Evolutionary conservation across 1,140 invertebrate species (phyloP).

Genomic region (Apis laboriosa): DNA sequence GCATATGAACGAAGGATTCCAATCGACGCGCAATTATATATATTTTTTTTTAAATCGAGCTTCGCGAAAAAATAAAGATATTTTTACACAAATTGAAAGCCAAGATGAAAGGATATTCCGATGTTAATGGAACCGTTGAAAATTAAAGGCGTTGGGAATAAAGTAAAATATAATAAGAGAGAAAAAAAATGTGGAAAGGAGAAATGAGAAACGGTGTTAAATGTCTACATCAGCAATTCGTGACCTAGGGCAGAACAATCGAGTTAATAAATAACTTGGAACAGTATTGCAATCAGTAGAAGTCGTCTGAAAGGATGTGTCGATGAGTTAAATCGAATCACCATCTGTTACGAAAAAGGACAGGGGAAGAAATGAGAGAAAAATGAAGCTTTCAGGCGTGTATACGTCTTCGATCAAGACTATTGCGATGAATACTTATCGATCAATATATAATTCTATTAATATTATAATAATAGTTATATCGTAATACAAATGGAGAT

Average conservation of each 20-base stretch:
- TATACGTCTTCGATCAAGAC: background rate
- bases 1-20: background rate
- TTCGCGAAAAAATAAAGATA: no score
- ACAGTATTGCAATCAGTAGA: background rate
- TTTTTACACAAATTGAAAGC: background rate
- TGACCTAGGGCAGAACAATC: background rate
- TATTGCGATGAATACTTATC: background rate
- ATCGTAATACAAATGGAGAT: background rate
- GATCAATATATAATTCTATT: background rate
- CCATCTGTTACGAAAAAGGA: background rate
- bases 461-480: no score
- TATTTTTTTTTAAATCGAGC: no score
- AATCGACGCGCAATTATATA: no score
- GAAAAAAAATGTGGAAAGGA: background rate
- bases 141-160: background rate
- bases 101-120: background rate
- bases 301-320: background rate
- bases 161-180: no score
- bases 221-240: constrained; percentile 6
- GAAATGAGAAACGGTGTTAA: background rate
- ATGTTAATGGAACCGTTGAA: background rate
- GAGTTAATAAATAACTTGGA: constrained; percentile 9
- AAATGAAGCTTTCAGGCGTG: background rate
- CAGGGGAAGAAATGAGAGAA: background rate
- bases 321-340: background rate